phyloP scores from a whole-genome alignment of 2,888 invertebrate genomes.

The Ochlodes sylvanus region DNA sequence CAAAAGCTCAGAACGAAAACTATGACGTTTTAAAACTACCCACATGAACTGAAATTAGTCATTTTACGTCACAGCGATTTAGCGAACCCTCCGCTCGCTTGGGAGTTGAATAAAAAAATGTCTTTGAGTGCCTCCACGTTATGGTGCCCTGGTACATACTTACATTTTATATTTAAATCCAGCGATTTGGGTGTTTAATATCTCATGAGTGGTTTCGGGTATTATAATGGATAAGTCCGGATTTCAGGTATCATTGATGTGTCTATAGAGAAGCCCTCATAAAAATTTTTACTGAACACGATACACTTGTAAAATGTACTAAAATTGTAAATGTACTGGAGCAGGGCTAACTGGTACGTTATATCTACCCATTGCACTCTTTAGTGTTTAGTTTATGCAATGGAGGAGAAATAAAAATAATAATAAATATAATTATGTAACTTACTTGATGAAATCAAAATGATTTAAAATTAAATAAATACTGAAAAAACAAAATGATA shows the following conservation, averaged over 20 bases:
- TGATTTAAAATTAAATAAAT: too few relatives aligned
- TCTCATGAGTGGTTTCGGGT: conserved; percentile 9
- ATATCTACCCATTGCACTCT: too few relatives aligned
- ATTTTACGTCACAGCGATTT: conserved; percentile 31
- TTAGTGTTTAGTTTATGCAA: too few relatives aligned
- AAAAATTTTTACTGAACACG: background rate
- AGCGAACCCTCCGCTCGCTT: conserved; percentile 14
- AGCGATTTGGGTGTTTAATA: conserved; percentile 20
- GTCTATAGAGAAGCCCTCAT: background rate
- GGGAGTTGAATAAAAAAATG: conserved; percentile 23
- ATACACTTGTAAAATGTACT: too few relatives aligned
- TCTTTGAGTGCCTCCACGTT: conserved; percentile 22
- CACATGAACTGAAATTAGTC: conserved; percentile 28
- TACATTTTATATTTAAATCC: conserved; percentile 16
- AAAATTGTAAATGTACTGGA: too few relatives aligned
- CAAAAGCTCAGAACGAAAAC: conserved; percentile 4
- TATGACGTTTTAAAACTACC: conserved; percentile 18
- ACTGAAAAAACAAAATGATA: too few relatives aligned
- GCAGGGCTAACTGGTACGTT: too few relatives aligned
- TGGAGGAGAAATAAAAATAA: too few relatives aligned
- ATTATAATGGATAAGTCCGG: background rate
- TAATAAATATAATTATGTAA: too few relatives aligned
- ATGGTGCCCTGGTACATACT: background rate
- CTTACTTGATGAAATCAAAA: too few relatives aligned
- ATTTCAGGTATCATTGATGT: background rate